phyloP scores from a whole-genome alignment of 1,140 invertebrate species.

The Asbolus verrucosus region DNA sequence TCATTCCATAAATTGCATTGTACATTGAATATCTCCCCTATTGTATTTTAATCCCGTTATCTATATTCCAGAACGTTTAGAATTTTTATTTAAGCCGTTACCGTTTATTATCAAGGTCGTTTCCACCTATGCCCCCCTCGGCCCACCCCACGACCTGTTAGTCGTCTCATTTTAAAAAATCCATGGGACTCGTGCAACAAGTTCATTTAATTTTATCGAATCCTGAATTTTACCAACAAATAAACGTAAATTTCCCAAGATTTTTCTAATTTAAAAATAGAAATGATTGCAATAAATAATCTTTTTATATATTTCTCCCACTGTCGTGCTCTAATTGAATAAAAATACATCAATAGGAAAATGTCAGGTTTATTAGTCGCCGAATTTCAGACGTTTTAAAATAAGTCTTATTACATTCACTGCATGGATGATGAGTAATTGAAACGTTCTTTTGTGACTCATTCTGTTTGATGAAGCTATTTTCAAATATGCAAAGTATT shows the following conservation, averaged over 20 bases:
- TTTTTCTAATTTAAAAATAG: conserved; percentile 6
- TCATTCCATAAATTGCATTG: not conserved
- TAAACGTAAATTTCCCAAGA: conserved; percentile 10
- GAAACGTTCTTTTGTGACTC: not conserved
- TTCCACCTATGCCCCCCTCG: not conserved
- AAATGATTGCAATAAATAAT: conserved; percentile 13
- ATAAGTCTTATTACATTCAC: conserved; percentile 6
- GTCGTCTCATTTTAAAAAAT: not conserved
- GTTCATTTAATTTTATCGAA: not conserved
- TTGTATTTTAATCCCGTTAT: conserved; percentile 25
- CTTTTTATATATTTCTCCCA: not conserved
- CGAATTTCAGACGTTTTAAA: conserved; percentile 13
- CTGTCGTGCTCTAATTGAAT: not conserved
- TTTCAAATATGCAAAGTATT: conserved; percentile 18
- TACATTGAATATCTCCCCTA: not conserved
- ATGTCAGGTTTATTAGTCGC: conserved; percentile 6
- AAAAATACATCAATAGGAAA: not conserved
- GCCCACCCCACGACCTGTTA: too few relatives aligned
- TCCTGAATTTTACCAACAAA: conserved; percentile 15
- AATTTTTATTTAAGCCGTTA: conserved; percentile 13
- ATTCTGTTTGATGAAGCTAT: conserved; percentile 18
- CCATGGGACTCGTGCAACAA: not conserved
- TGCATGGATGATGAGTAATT: not conserved
- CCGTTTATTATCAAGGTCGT: conserved; percentile 1
- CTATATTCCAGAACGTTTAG: conserved; percentile 7